Evolutionary conservation across 1,140 invertebrate genomes (phyloP).

Genomic region (Bicyclus anynana): DNA sequence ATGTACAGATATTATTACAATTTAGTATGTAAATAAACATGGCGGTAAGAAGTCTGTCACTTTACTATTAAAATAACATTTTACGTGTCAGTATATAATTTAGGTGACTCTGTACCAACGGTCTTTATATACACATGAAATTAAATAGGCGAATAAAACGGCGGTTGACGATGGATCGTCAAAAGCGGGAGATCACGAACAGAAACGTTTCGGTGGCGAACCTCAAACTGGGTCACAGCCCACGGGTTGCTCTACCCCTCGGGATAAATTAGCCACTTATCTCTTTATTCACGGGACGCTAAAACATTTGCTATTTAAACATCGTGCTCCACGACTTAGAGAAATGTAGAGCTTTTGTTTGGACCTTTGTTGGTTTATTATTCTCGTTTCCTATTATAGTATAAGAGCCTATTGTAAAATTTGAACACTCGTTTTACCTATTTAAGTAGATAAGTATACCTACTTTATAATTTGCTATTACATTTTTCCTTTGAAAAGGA

Average conservation of each 20-base stretch:
- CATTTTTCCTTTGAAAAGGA: too few relatives aligned
- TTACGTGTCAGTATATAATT: too few relatives aligned
- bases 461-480: too few relatives aligned
- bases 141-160: background rate
- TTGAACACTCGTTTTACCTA: too few relatives aligned
- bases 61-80: too few relatives aligned
- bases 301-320: slow-evolving; percentile 4
- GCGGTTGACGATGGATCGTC: background rate
- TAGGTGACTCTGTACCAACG: too few relatives aligned
- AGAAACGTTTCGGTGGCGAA: background rate
- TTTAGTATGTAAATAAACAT: too few relatives aligned
- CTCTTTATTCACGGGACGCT: slow-evolving; percentile 4
- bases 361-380: background rate
- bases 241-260: background rate
- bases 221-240: slow-evolving; percentile 8
- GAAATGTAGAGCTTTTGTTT: background rate
- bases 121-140: background rate
- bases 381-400: background rate
- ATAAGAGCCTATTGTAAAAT: background rate
- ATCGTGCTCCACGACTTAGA: background rate
- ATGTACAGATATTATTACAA: too few relatives aligned
- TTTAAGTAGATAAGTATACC: too few relatives aligned
- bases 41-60: too few relatives aligned
- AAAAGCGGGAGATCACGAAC: slow-evolving; percentile 1
- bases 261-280: slow-evolving; percentile 10